phyloP scores from a whole-genome alignment of 1,140 invertebrate genomes.

The Sesamia nonagrioides region DNA sequence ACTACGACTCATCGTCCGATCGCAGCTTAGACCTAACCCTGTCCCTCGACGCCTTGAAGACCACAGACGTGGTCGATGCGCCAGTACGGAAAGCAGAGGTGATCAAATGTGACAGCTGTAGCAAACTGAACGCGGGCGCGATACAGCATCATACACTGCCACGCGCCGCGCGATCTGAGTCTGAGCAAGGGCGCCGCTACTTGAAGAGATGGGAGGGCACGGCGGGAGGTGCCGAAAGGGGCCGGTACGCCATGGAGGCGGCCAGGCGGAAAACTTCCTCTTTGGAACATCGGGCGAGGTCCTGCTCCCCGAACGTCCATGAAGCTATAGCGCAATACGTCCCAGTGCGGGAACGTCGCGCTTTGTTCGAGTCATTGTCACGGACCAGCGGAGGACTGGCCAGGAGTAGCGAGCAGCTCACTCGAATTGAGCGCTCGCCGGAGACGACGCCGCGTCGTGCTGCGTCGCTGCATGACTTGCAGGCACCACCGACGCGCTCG shows the following conservation, averaged over 20 bases:
- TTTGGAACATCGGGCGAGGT: conserved; percentile 78
- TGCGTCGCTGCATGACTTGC: conserved; percentile 79
- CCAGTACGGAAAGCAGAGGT: conserved; percentile 75
- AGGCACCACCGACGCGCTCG: conserved; percentile 80
- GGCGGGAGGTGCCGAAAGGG: conserved; percentile 74
- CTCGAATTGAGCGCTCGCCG: conserved; percentile 62
- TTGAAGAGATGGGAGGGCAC: conserved; percentile 83
- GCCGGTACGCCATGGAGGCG: conserved; percentile 76
- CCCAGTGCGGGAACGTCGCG: conserved; percentile 77
- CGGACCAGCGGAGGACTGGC: conserved; percentile 71
- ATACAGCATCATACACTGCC: conserved; percentile 80
- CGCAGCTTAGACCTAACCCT: conserved; percentile 83
- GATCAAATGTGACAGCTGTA: conserved; percentile 83
- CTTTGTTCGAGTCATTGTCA: conserved; percentile 79
- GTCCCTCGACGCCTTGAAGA: conserved; percentile 80
- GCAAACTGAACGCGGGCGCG: conserved; percentile 73
- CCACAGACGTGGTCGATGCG: conserved; percentile 77
- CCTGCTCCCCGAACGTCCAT: conserved; percentile 81
- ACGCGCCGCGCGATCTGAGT: conserved; percentile 74
- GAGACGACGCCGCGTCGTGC: conserved; percentile 77
- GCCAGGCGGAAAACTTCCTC: conserved; percentile 79
- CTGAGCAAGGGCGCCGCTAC: conserved; percentile 78
- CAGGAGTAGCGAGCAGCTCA: conserved; percentile 79
- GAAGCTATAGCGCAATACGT: conserved; percentile 79
- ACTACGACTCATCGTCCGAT: conserved; percentile 86